Conservation (phyloP, 92 coral and sea anemone genomes). For the Umimayanthus chanpuru region DNA sequence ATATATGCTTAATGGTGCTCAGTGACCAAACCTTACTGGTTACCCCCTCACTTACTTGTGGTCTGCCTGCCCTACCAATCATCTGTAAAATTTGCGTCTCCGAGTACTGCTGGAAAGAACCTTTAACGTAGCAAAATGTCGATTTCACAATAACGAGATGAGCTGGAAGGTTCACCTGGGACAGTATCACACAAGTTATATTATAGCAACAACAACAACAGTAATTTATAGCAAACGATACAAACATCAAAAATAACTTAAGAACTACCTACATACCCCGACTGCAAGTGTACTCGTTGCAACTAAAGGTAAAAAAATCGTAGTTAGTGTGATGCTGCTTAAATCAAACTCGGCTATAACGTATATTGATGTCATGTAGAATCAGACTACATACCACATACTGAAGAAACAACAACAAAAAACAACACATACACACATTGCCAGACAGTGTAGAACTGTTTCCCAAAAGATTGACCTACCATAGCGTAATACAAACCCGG, state of each 20-base stretch:
- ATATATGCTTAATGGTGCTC: too few relatives aligned
- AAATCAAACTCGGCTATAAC: neutral
- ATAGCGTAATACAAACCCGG: too few relatives aligned
- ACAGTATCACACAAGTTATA: neutral
- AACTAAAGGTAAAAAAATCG: conserved; percentile 62
- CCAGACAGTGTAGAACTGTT: too few relatives aligned
- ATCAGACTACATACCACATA: too few relatives aligned
- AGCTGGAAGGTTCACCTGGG: conserved; percentile 94
- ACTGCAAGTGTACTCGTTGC: conserved; percentile 98
- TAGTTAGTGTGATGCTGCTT: neutral
- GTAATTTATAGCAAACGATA: neutral
- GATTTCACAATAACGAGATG: conserved; percentile 98
- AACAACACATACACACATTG: too few relatives aligned
- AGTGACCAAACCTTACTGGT: too few relatives aligned
- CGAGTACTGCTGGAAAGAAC: conserved; percentile 89
- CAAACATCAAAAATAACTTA: neutral
- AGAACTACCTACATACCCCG: conserved; percentile 77
- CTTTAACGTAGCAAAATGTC: conserved; percentile 88
- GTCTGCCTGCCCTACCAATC: conserved; percentile 99
- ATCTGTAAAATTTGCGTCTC: conserved; percentile 96
- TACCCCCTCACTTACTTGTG: conserved; percentile 89
- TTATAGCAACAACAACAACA: too few relatives aligned
- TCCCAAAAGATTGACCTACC: too few relatives aligned
- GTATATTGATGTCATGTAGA: neutral
- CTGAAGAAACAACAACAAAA: too few relatives aligned